Evolutionary conservation across 2,888 invertebrate genomes (phyloP).

Genomic region (Hirtodrosophila alboralis): DNA sequence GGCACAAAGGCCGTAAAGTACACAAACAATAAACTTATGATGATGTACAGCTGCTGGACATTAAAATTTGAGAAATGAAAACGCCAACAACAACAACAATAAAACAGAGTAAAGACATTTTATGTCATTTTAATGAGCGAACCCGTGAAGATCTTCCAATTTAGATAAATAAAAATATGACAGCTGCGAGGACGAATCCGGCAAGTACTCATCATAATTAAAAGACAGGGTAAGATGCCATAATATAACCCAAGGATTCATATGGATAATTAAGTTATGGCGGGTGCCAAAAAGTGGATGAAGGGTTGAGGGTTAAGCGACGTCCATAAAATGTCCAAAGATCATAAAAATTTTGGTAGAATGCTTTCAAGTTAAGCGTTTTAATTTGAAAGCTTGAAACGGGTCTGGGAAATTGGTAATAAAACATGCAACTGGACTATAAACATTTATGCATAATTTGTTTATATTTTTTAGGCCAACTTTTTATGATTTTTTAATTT

Average conservation of each 20-base stretch:
- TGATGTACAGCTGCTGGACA: conserved; percentile 64
- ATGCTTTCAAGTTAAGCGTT: conserved; percentile 30
- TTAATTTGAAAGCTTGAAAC: conserved; percentile 42
- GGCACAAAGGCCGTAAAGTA: conserved; percentile 47
- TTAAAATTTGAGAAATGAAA: conserved; percentile 56
- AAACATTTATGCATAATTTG: conserved; percentile 46
- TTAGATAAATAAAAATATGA: conserved; percentile 77
- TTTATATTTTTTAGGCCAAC: conserved; percentile 25
- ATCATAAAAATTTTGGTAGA: conserved; percentile 58
- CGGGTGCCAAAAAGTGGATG: conserved; percentile 51
- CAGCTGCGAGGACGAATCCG: conserved; percentile 56
- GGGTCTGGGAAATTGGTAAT: conserved; percentile 1
- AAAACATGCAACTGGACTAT: conserved; percentile 44
- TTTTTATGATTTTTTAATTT: conserved; percentile 39
- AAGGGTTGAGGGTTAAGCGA: conserved; percentile 19
- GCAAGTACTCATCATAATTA: conserved; percentile 72
- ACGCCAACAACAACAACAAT: conserved; percentile 49
- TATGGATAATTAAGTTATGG: conserved; percentile 78
- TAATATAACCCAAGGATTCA: conserved; percentile 74
- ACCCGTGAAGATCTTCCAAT: conserved; percentile 68
- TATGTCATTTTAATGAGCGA: conserved; percentile 67
- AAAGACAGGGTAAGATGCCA: conserved; percentile 43
- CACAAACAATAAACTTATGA: conserved; percentile 67
- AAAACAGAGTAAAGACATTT: conserved; percentile 56
- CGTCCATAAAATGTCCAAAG: conserved; percentile 58